Base-by-base conservation (phyloP, 2,888 invertebrate genomes). In the Acleris holmiana region DNA sequence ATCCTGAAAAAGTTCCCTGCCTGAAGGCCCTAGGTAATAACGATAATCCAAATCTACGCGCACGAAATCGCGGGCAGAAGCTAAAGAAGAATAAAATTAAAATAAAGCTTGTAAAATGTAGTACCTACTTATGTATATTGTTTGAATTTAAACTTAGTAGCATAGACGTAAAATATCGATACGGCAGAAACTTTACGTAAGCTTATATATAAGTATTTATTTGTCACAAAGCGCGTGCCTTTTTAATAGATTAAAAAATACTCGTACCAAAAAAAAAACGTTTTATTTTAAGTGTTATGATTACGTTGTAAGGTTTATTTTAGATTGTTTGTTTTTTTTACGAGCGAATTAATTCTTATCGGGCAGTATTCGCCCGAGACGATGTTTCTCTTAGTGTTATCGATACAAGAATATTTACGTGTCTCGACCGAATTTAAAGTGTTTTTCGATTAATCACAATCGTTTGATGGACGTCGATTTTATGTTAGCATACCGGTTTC, bases 401-500 rank as follows among this genome's bases (percentile, higher is more conserved):
- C 60, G 59, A 63, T 59, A 59, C 62, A 62, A 66, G 67, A 66
- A 65, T 58, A 58, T 67, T 63, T 63, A 51, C 66, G 63, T 66
- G 66, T 66, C 56, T 53, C 23, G 64, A 60, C 54, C 58, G 66
- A 68, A 61, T 68, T 60, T 68, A 68, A 67, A 69, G 69, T 68
- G 64, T 69, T 66, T 59, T 29, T 48, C 61, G 64, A 76, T 77
- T 74, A 76, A 73, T 74, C 71, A 74, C 73, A 69, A 75, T 71
- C 69, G 70, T 69, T 65, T 67, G 67, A 68, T 63, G 67, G 68
- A 73, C 66, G 70, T 72, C 67, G 69, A 75, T 75, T 74, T 76
- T 77, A 77, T 76, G 78, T 71, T 51, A 48, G 73, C 77, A 74
- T 78, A 77, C 74, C 76, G 74, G 71, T 76, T 66, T 69, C 75